Conservation (phyloP, 2,888 invertebrate species). For the Stenodema calcarata region DNA sequence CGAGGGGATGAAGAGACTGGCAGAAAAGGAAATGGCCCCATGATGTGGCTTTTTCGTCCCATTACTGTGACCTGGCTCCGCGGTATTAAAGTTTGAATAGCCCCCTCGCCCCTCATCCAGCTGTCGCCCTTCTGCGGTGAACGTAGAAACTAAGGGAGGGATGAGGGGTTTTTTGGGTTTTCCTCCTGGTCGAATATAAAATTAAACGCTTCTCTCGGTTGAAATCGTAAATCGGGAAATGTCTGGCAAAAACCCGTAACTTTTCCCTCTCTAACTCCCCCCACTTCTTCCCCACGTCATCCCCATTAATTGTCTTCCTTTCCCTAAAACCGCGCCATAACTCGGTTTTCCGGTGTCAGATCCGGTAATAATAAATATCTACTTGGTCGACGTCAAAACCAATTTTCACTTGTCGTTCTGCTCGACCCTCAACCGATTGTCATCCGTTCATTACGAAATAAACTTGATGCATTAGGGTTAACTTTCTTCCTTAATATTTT, state of each 20-base stretch:
- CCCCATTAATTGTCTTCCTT: not conserved
- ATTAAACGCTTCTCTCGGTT: slow-evolving; percentile 20
- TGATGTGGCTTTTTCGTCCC: slow-evolving; percentile 41
- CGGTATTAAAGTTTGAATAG: slow-evolving; percentile 28
- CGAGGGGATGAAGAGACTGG: not conserved
- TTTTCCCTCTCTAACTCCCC: not conserved
- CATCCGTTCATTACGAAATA: too few relatives aligned
- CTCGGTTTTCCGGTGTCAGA: not conserved
- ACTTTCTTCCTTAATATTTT: too few relatives aligned
- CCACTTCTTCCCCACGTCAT: not conserved
- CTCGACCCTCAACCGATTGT: too few relatives aligned
- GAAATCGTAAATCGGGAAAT: not conserved
- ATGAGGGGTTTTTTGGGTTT: not conserved
- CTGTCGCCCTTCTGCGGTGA: not conserved
- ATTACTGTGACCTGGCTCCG: slow-evolving; percentile 24
- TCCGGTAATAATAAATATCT: not conserved
- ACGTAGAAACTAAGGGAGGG: not conserved
- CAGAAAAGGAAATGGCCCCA: slow-evolving; percentile 39
- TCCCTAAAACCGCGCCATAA: not conserved
- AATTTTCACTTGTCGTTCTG: not conserved
- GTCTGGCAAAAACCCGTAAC: slow-evolving; percentile 10
- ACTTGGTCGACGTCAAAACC: not conserved
- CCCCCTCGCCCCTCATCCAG: not conserved
- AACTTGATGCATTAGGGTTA: too few relatives aligned
- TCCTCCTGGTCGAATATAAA: slow-evolving; percentile 4